Evolutionary conservation across 2,797 vertebrate genomes (phyloP).

Genomic region (Eupleurogrammus muticus): DNA sequence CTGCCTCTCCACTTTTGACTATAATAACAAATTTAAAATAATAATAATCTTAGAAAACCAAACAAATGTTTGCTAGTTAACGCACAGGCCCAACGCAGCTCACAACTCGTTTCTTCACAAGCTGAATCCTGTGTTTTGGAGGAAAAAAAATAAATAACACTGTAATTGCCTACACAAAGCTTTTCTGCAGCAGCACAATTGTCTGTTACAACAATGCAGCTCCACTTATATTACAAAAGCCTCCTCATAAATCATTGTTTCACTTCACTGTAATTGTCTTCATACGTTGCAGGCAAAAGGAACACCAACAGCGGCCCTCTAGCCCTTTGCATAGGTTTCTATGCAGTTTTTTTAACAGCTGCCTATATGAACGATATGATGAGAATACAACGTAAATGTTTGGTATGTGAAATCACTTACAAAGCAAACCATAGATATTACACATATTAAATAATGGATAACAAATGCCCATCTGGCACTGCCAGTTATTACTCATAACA

Average conservation of each 20-base stretch:
- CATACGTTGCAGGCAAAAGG: background rate
- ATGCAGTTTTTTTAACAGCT: slow-evolving; percentile 27
- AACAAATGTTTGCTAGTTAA: slow-evolving; percentile 23
- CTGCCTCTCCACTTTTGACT: too few species aligned
- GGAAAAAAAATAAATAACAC: background rate
- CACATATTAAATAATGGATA: slow-evolving; percentile 37
- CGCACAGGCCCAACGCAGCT: slow-evolving; percentile 7
- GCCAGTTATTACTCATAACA: slow-evolving; percentile 5
- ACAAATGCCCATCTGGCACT: slow-evolving; percentile 30
- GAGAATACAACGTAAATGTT: slow-evolving; percentile 24
- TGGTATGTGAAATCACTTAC: slow-evolving; percentile 24
- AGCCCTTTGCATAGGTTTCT: slow-evolving; percentile 9
- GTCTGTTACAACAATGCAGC: slow-evolving; percentile 21
- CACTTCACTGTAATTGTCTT: slow-evolving; percentile 26
- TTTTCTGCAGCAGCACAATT: slow-evolving; percentile 9
- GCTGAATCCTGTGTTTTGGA: slow-evolving; percentile 10
- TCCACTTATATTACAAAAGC: slow-evolving; percentile 24
- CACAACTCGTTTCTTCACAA: slow-evolving; percentile 7
- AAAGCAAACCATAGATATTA: slow-evolving; percentile 45
- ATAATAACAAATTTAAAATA: too few species aligned
- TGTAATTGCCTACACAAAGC: slow-evolving; percentile 35
- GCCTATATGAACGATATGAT: slow-evolving; percentile 16
- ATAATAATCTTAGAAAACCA: too few species aligned
- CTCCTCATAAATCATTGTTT: slow-evolving; percentile 30
- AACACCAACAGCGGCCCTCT: slow-evolving; percentile 37